A percentile compares a stretch with the other conserved stretches of the same genome.
These are phyloP conservation scores for Stigmatopora nigra DNA, from an alignment of 2,113 vertebrate genomes.

Conservation along the genomic window DNA sequence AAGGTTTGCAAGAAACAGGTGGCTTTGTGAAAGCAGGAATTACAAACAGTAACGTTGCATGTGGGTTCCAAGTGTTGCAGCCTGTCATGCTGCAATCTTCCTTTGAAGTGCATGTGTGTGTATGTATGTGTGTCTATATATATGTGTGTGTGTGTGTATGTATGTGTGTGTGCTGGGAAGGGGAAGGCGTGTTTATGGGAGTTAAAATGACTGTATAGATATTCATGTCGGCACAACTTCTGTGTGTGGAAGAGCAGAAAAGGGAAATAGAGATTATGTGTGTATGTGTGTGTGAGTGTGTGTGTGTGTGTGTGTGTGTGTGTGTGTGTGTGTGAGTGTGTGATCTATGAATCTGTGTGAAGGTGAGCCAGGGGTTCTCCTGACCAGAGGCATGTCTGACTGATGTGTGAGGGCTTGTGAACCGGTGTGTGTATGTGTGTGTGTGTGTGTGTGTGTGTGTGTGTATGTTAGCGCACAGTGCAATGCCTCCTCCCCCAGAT, in stretches of 20 bases:
- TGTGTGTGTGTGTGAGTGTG: constrained; percentile 35
- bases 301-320: constrained; percentile 60
- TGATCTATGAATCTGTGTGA: constrained; percentile 72
- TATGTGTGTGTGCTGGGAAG: constrained; percentile 18
- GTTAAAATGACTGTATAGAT: constrained; percentile 56
- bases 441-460: constrained; percentile 27
- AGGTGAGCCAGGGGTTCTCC: constrained; percentile 76
- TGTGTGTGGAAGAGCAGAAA: constrained; percentile 28
- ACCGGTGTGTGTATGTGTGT: constrained; percentile 19
- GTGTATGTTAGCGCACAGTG: constrained; percentile 24
- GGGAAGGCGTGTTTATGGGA: constrained; percentile 58
- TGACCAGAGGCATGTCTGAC: constrained; percentile 68
- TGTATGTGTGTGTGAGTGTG: constrained; percentile 56
- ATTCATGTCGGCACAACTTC: constrained; percentile 59
- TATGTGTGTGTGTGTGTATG: constrained; percentile 11
- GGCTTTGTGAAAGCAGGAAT: constrained; percentile 40
- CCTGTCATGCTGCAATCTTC: constrained; percentile 54
- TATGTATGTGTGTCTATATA: not conserved
- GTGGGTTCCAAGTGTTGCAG: constrained; percentile 57
- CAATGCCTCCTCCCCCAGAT: constrained; percentile 25
- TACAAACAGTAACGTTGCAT: constrained; percentile 34
- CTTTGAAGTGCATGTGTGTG: constrained; percentile 56
- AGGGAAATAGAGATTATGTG: constrained; percentile 31
- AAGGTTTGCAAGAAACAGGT: constrained; percentile 59
- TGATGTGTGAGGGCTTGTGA: constrained; percentile 53